These are phyloP conservation scores for Myotis daubentonii DNA, from an alignment of 2,797 vertebrate genomes.

Conservation along the genomic window DNA sequence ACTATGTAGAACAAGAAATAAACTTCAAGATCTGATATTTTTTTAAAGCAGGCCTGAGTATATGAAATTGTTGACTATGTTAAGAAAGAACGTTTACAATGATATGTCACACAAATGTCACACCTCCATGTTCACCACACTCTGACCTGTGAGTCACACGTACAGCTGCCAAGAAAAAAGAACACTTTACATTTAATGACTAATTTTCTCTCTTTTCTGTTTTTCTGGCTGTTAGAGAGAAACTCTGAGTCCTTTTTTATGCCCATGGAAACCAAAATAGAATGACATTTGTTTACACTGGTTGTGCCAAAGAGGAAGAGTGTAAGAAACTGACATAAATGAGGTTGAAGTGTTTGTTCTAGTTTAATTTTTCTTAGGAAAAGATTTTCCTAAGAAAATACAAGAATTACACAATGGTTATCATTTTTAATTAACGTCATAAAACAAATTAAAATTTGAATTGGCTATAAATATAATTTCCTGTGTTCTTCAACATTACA, in stretches of 20 bases:
- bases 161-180: conserved; percentile 1
- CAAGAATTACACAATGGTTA: neutral
- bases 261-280: neutral
- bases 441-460: neutral
- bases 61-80: neutral
- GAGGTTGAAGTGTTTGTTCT: conserved; percentile 8
- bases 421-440: neutral
- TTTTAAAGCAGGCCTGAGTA: neutral
- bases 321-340: neutral
- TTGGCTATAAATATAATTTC: neutral
- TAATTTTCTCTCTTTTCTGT: conserved; percentile 47
- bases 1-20: neutral
- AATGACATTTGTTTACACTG: neutral
- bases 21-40: neutral
- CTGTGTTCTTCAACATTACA: neutral
- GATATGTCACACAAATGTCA: neutral
- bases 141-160: conserved; percentile 17
- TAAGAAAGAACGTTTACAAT: neutral
- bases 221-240: neutral
- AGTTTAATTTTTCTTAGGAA: neutral
- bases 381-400: neutral
- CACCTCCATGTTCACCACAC: conserved; percentile 20
- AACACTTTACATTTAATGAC: conserved; percentile 47
- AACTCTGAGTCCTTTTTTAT: neutral
- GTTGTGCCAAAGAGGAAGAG: neutral